Evolutionary conservation across 1,140 invertebrate genomes (phyloP).

Genomic region (Periplaneta americana): DNA sequence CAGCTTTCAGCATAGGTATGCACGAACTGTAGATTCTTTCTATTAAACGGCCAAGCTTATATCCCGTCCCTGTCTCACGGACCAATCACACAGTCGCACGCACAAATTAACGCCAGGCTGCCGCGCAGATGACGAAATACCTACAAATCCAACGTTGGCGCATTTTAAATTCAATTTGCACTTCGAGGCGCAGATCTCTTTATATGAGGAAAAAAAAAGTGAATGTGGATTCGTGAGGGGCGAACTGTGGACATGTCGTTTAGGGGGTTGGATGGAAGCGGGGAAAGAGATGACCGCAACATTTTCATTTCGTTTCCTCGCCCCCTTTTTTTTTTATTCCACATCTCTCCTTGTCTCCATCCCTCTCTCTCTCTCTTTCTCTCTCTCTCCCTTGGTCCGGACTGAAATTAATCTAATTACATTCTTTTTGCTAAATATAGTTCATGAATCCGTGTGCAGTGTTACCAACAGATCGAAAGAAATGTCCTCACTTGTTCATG

Average conservation of each 20-base stretch:
- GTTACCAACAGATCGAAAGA: neutral
- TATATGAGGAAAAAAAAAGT: neutral
- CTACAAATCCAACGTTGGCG: neutral
- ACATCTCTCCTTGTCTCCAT: too few relatives aligned
- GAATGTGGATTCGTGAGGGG: neutral
- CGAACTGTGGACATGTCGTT: neutral
- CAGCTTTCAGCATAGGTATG: neutral
- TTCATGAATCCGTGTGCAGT: neutral
- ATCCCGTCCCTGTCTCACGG: too few relatives aligned
- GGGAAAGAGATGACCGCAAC: neutral
- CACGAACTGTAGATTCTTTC: neutral
- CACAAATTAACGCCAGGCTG: neutral
- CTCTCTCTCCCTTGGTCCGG: too few relatives aligned
- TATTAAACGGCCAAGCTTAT: neutral
- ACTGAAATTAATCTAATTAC: neutral
- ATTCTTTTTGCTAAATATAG: neutral
- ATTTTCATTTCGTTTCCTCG: neutral
- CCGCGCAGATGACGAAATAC: neutral
- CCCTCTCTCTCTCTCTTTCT: too few relatives aligned
- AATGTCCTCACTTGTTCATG: too few relatives aligned
- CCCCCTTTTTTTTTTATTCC: neutral
- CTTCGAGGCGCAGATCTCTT: neutral
- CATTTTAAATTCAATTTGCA: constrained; percentile 12
- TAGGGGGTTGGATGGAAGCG: neutral
- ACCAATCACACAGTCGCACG: neutral